Evolutionary conservation across 2,888 invertebrate species (phyloP).

Genomic region (Scrobipalpa costella): DNA sequence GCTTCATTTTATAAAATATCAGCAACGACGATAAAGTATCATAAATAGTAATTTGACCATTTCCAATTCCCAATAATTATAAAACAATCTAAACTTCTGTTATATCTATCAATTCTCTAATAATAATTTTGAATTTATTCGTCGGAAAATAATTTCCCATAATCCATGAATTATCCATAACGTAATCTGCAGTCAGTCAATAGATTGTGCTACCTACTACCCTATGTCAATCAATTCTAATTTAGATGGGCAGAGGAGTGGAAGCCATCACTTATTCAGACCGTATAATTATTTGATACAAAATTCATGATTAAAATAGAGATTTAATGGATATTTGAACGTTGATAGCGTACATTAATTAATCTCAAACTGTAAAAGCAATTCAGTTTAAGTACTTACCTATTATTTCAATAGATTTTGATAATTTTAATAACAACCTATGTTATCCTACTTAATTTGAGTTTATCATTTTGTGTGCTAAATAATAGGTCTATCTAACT

Average conservation of each 20-base stretch:
- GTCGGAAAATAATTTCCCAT: neutral
- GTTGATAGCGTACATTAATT: neutral
- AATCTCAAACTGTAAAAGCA: neutral
- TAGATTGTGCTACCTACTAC: neutral
- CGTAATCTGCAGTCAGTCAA: neutral
- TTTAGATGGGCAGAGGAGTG: neutral
- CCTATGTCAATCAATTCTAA: constrained; percentile 8
- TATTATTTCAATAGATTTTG: neutral
- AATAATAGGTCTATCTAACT: too few species aligned
- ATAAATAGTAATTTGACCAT: too few species aligned
- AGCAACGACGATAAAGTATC: too few species aligned
- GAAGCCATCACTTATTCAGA: neutral
- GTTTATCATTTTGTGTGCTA: too few species aligned
- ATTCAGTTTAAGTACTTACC: neutral
- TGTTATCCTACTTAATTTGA: too few species aligned
- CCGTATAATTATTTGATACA: neutral
- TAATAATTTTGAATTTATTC: neutral
- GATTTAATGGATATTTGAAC: neutral
- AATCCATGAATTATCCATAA: neutral
- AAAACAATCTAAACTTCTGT: too few species aligned
- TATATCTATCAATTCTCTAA: neutral
- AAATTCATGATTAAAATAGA: neutral
- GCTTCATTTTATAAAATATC: too few species aligned
- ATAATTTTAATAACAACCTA: too few species aligned
- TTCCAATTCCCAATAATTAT: too few species aligned